Conservation (phyloP, 2,888 invertebrate species). For the Cheilosia soror region DNA sequence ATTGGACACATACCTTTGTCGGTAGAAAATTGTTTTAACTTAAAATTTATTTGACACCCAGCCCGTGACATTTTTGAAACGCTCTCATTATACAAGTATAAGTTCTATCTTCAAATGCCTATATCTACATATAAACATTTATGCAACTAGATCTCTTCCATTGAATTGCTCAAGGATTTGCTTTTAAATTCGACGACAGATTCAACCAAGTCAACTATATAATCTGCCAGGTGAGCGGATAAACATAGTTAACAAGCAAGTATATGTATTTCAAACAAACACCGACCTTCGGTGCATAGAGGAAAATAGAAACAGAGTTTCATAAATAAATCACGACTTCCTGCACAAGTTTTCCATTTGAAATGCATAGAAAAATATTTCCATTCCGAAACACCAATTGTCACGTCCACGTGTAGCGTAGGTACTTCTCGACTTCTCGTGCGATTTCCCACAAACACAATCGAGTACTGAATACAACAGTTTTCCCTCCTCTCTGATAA, state of each 20-base stretch:
- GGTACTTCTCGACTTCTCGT: background rate
- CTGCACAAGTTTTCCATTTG: conserved; percentile 20
- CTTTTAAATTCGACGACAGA: background rate
- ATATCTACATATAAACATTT: background rate
- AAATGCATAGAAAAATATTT: conserved; percentile 26
- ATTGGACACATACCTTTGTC: too few relatives aligned
- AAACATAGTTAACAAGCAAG: conserved; percentile 31
- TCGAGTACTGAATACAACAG: background rate
- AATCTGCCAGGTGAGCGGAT: conserved; percentile 15
- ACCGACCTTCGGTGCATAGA: conserved; percentile 15
- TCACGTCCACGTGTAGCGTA: conserved; percentile 41
- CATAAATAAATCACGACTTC: conserved; percentile 31
- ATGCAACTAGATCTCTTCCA: background rate
- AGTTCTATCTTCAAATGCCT: too few relatives aligned
- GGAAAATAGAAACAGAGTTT: conserved; percentile 2
- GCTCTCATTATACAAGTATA: background rate
- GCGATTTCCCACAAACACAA: background rate
- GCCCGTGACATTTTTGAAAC: too few relatives aligned
- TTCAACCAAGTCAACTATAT: background rate
- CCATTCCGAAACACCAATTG: conserved; percentile 23
- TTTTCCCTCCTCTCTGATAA: background rate
- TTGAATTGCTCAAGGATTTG: background rate
- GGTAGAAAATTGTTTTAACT: too few relatives aligned
- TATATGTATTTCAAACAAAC: conserved; percentile 20
- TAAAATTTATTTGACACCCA: too few relatives aligned